These are phyloP conservation scores for Phalera bucephala DNA, from an alignment of 2,888 invertebrate species.

Conservation along the genomic window DNA sequence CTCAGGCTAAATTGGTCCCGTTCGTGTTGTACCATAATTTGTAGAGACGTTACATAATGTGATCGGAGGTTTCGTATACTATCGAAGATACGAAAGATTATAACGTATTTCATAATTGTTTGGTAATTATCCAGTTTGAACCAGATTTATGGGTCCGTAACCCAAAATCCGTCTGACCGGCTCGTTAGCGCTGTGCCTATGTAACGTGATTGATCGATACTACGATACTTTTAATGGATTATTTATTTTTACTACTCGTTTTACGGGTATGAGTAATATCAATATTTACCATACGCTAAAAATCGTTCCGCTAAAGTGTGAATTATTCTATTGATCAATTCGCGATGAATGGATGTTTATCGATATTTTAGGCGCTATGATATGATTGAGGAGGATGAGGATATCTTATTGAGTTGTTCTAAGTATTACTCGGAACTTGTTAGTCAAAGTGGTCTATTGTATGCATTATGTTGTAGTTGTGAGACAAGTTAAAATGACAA, in stretches of 20 bases:
- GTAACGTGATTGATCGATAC: constrained; percentile 36
- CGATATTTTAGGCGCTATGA: background rate
- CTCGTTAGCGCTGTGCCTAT: constrained; percentile 34
- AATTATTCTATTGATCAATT: background rate
- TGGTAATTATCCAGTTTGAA: constrained; percentile 51
- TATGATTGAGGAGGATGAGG: no score
- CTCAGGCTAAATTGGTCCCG: constrained; percentile 37
- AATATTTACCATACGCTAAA: constrained; percentile 7
- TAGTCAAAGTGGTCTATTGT: background rate
- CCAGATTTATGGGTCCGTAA: constrained; percentile 51
- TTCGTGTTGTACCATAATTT: constrained; percentile 40
- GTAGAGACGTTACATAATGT: constrained; percentile 48
- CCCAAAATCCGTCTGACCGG: constrained; percentile 47
- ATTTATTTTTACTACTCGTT: constrained; percentile 17
- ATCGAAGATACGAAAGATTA: constrained; percentile 45
- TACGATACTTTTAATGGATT: constrained; percentile 20
- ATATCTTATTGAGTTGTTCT: no score
- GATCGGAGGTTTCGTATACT: constrained; percentile 42
- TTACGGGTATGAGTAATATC: constrained; percentile 4
- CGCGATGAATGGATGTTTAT: background rate
- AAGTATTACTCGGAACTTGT: background rate
- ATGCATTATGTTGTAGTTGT: background rate
- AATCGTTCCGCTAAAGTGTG: background rate
- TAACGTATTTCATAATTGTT: constrained; percentile 57
- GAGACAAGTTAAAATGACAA: background rate